Base-by-base conservation (phyloP, 2,888 invertebrate species). In the Coremacera marginata region DNA sequence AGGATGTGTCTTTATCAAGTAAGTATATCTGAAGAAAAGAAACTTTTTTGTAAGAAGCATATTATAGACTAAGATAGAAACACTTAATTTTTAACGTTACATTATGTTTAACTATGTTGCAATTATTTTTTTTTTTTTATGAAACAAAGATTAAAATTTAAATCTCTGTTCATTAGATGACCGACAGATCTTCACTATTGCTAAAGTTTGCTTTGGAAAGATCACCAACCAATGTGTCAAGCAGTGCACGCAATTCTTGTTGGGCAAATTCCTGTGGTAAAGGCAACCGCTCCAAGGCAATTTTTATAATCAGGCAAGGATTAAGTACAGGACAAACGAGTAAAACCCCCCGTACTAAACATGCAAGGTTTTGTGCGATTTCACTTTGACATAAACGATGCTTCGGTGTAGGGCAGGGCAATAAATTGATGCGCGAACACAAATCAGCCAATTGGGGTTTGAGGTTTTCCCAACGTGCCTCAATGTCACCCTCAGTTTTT, bases 361-460 rank as follows among this genome's bases (percentile, higher is more conserved):
- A 89, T 9, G 88, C 87, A 16, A 90, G 79, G 71, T 86, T 87
- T 77, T 90, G 89, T 0, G 90, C 86, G 60, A 90, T 90, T 82
- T 90, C 90, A 82, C 89, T 89, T 80, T 90, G 90, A 71, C 90
- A 90, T 19, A 90, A 82, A 5, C 89, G 86, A 83, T 90, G 90
- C 78, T 90, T 90, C 16, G 89, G 81, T 14, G 90, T 90, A 25
- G 90, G 90, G 70, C 90, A 90, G 0, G 90, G 89, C 70, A 90
- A 79, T 9, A 88, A 82, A 81, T 87, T 88, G 9, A 90, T 90
- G 16, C 89, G 86, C 0, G 89, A 89, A 76, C 90, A 90, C 16
- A 90, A 83, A 63, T 90, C 89, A 51, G 88, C 88, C 9, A 90
- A 83, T 80, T 89, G 88, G 0, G 89, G 89, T 78, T 89, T 89